These are phyloP conservation scores for Cichlasoma orientale DNA, from an alignment of 2,797 vertebrate species.

Conservation along the genomic window DNA sequence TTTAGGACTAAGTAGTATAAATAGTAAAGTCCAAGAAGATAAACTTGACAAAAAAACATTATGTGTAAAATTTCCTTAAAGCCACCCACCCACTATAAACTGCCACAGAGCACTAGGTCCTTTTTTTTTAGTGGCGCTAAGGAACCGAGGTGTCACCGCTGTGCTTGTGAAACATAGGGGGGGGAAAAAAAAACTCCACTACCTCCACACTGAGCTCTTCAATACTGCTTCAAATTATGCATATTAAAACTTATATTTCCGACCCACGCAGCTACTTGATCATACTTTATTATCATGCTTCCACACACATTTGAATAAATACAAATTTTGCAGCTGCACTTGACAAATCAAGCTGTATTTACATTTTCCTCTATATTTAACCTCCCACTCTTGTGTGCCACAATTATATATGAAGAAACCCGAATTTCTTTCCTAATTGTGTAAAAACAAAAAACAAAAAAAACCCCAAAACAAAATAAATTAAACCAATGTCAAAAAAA, in stretches of 20 bases:
- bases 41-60: no score
- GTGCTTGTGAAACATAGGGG: neutral
- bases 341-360: neutral
- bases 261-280: neutral
- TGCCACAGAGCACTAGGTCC: neutral
- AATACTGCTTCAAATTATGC: neutral
- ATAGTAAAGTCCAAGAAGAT: no score
- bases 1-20: neutral
- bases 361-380: neutral
- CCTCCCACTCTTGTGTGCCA: neutral
- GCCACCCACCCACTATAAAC: neutral
- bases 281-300: neutral
- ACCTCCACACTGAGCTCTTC: neutral
- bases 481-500: no score
- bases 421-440: neutral
- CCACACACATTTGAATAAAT: neutral
- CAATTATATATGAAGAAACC: neutral
- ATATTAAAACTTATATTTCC: conserved; percentile 1
- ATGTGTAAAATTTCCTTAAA: neutral
- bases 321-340: neutral
- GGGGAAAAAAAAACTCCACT: neutral
- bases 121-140: neutral
- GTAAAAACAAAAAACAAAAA: neutral
- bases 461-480: no score
- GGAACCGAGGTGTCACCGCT: neutral